A percentile compares a stretch with the other conserved stretches of the same genome.
Conservation (phyloP, 2,113 vertebrate species). For the Pholis gunnellus region DNA sequence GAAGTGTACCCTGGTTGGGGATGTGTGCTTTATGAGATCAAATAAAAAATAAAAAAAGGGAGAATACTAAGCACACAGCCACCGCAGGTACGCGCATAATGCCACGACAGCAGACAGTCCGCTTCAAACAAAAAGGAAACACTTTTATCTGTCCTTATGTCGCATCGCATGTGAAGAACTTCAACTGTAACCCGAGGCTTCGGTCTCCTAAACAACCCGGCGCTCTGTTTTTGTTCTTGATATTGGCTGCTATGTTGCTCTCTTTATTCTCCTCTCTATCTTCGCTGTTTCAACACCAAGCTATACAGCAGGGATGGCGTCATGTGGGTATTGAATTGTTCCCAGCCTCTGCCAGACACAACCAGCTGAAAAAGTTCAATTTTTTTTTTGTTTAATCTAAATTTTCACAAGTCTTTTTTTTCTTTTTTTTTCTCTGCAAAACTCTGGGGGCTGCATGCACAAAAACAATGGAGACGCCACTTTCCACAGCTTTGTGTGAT, state of each 20-base stretch:
- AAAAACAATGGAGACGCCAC: constrained; percentile 39
- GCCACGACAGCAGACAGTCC: constrained; percentile 2
- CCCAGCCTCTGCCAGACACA: constrained; percentile 56
- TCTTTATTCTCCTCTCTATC: constrained; percentile 48
- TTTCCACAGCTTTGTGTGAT: constrained; percentile 50
- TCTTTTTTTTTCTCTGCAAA: constrained; percentile 17
- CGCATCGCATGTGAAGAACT: constrained; percentile 3
- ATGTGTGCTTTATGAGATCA: constrained; percentile 23
- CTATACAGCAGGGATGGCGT: constrained; percentile 54
- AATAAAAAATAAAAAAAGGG: background rate
- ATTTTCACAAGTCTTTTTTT: constrained; percentile 45
- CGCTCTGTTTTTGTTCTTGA: constrained; percentile 45
- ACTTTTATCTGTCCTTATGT: constrained; percentile 10
- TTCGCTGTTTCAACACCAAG: constrained; percentile 52
- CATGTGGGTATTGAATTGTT: constrained; percentile 65
- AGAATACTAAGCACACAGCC: background rate
- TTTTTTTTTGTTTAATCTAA: constrained; percentile 61
- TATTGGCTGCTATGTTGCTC: constrained; percentile 38
- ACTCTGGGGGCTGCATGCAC: constrained; percentile 38
- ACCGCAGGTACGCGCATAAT: constrained; percentile 4
- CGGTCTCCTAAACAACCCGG: constrained; percentile 30
- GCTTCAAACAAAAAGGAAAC: background rate
- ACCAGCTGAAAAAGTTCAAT: constrained; percentile 51
- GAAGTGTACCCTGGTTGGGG: constrained; percentile 33
- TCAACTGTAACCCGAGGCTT: constrained; percentile 20